phyloP scores from a whole-genome alignment of 2,797 vertebrate genomes.

The Toxotes lorentzi region DNA sequence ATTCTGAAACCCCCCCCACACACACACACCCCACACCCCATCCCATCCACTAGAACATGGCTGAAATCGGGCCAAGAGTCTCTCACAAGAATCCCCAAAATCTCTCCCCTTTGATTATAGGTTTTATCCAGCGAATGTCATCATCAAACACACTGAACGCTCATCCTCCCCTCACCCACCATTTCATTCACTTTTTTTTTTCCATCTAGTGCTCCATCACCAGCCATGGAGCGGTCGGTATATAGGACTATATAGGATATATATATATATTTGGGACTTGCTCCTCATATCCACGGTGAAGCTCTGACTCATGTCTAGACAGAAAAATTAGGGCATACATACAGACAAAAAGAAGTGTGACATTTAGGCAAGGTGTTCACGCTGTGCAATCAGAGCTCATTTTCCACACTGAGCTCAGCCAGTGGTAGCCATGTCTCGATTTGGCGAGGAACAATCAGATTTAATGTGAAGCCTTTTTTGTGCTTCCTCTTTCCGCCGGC shows the following conservation, averaged over 20 bases:
- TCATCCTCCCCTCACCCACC: conserved; percentile 18
- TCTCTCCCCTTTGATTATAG: conserved; percentile 65
- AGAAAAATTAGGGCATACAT: conserved; percentile 62
- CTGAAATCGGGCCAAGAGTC: conserved; percentile 46
- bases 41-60: neutral
- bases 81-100: conserved; percentile 2
- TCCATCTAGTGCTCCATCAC: conserved; percentile 22
- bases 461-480: conserved; percentile 62
- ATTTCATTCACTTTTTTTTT: conserved; percentile 22
- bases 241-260: too few species aligned
- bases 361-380: conserved; percentile 66
- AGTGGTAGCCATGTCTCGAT: conserved; percentile 56
- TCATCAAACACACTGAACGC: conserved; percentile 59
- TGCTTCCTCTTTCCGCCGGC: conserved; percentile 43
- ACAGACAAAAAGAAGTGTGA: conserved; percentile 53
- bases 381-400: conserved; percentile 80
- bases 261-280: neutral
- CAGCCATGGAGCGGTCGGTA: neutral
- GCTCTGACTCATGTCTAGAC: conserved; percentile 74
- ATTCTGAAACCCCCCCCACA: conserved; percentile 26
- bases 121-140: conserved; percentile 57
- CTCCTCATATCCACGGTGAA: conserved; percentile 38
- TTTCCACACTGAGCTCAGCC: conserved; percentile 68
- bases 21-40: too few species aligned
- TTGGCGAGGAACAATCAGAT: conserved; percentile 64